phyloP scores from a whole-genome alignment of 2,113 vertebrate species.

The Alosa alosa region DNA sequence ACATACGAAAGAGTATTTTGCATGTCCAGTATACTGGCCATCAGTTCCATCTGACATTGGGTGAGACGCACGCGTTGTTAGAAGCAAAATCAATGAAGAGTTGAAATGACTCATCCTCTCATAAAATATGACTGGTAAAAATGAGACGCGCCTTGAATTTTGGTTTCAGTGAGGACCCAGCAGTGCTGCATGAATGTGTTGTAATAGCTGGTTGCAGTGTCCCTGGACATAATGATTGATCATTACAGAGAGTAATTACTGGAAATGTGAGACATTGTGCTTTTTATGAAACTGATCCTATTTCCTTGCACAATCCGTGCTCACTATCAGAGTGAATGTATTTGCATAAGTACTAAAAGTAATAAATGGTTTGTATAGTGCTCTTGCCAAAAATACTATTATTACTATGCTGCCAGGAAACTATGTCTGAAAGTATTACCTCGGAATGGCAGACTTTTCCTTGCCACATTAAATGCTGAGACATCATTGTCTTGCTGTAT shows the following conservation, averaged over 20 bases:
- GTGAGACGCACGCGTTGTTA: neutral
- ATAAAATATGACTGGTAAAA: neutral
- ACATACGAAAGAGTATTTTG: no score
- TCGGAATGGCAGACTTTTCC: neutral
- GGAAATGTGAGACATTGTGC: neutral
- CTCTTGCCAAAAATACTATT: neutral
- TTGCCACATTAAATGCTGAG: neutral
- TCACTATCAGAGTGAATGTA: neutral
- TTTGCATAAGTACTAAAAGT: neutral
- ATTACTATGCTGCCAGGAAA: neutral
- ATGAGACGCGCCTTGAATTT: neutral
- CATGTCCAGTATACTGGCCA: neutral
- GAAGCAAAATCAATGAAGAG: neutral
- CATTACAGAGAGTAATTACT: neutral
- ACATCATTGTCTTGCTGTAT: neutral
- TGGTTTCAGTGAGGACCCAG: neutral
- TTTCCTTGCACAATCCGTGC: neutral
- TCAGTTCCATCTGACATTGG: neutral
- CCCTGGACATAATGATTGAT: constrained; percentile 9
- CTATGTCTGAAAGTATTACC: neutral
- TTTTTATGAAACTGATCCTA: neutral
- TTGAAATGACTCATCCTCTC: neutral
- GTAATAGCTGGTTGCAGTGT: neutral
- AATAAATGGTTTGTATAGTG: neutral
- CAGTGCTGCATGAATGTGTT: neutral